These are phyloP conservation scores for Ia io DNA, from an alignment of 2,113 vertebrate species.

Conservation along the genomic window DNA sequence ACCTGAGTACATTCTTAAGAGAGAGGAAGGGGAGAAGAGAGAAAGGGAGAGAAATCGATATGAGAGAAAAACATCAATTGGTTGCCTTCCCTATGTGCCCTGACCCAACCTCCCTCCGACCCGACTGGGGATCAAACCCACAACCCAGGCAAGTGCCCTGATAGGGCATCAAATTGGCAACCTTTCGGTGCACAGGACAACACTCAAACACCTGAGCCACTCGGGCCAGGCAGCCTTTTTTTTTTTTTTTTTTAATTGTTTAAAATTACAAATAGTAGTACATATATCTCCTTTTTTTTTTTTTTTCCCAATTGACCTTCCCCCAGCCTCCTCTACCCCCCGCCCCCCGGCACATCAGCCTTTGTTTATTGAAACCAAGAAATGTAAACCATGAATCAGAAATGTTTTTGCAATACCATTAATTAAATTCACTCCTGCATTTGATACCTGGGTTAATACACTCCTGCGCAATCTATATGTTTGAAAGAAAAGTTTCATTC, in stretches of 20 bases:
- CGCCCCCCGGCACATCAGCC: neutral
- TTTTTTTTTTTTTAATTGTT: neutral
- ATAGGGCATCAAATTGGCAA: neutral
- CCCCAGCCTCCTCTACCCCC: too few relatives aligned
- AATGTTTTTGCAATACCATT: neutral
- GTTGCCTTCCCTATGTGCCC: neutral
- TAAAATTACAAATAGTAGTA: too few relatives aligned
- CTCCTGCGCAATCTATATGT: neutral
- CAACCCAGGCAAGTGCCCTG: too few relatives aligned
- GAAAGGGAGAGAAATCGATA: neutral
- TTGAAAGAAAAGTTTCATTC: constrained; percentile 44
- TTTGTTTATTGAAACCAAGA: constrained; percentile 15
- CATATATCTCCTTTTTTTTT: too few relatives aligned
- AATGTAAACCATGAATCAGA: neutral
- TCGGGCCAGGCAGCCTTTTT: neutral
- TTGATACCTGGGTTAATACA: neutral
- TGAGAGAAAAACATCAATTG: too few relatives aligned
- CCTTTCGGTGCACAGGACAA: neutral
- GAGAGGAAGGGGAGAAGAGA: neutral
- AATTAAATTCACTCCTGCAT: constrained; percentile 26
- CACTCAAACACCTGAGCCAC: neutral
- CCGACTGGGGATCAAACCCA: too few relatives aligned
- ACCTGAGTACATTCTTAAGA: neutral
- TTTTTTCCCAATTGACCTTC: too few relatives aligned
- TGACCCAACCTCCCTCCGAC: neutral